Evolutionary conservation across 2,888 invertebrate species (phyloP), one percentile per base, ranked within the genome.

Genomic region (Phorcus lineatus): DNA sequence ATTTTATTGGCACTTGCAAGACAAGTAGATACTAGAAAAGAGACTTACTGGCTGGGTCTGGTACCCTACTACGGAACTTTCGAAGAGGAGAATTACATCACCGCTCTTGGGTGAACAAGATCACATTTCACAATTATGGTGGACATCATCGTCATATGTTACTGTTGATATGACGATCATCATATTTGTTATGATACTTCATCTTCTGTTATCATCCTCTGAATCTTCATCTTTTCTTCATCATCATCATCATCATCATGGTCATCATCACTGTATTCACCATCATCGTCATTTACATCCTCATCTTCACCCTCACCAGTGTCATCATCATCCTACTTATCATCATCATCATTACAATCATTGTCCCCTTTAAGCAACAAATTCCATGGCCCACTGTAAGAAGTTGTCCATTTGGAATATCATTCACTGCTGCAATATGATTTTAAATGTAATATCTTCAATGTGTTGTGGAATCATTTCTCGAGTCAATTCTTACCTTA

Each of bases 161-260:
- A 31, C 57, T 54, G 22, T n/a, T n/a, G 19, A 28, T 36, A 31
- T 55, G 24, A 31, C 17, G 7, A 11, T 19, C 19, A 52, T 74
- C 13, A 74, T 67, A 2, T n/a, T 28, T 13, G 47, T 52, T 52
- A 16, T 66, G 4, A 36, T 79, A n/a, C 22, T 22, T 24, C 36
- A 17, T 79, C 70, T 53, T 54, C 55, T 24, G 57, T 75, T 40
- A 0, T 79, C 62, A 11, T 76, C 52, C 2, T 57, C 28, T 55
- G 57, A 16, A 57, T 28, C 57, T 36, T 79, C 55, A 54, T 74
- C 55, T 79, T 24, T 31, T 79, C 67, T 55, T 79, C 74, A 74
- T 79, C 79, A 74, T 79, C 36, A 74, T 54, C 54, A 74, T 74
- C 74, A 74, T 54, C 67, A 55, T 53, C 74, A 36, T 55, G n/a